A percentile compares a stretch with the other conserved stretches of the same genome.
phyloP scores from a whole-genome alignment of 2,888 invertebrate species.

The Thera obeliscata region DNA sequence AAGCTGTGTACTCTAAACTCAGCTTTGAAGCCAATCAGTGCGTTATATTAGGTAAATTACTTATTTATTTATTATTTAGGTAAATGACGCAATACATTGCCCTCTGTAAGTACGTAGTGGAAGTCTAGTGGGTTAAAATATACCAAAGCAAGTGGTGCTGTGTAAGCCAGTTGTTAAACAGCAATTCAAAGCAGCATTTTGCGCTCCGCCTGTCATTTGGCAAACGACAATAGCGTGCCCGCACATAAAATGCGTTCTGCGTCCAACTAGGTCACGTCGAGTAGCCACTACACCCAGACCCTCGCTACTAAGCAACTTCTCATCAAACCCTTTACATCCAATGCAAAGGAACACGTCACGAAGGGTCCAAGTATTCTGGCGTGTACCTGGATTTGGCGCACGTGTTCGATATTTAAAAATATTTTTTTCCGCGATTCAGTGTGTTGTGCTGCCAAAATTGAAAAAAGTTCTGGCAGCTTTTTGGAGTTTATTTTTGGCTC shows the following conservation, averaged over 20 bases:
- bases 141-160: too few relatives aligned
- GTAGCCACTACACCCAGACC: constrained; percentile 39
- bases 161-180: background rate
- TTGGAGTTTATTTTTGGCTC: background rate
- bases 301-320: constrained; percentile 20
- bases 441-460: background rate
- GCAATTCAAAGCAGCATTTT: constrained; percentile 14
- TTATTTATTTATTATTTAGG: too few relatives aligned
- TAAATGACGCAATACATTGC: too few relatives aligned
- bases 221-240: constrained; percentile 46
- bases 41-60: too few relatives aligned
- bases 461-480: background rate
- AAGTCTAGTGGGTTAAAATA: too few relatives aligned
- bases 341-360: constrained; percentile 15
- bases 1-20: too few relatives aligned
- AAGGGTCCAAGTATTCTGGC: constrained; percentile 40
- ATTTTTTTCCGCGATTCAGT: constrained; percentile 21
- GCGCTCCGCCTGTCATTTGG: constrained; percentile 45
- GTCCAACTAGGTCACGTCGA: constrained; percentile 50
- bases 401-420: constrained; percentile 35
- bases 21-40: too few relatives aligned
- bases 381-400: constrained; percentile 33
- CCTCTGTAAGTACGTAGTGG: too few relatives aligned
- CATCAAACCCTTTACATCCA: constrained; percentile 22
- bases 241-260: constrained; percentile 48